Base-by-base conservation (phyloP, 2,797 vertebrate species). In the Cetoscarus ocellatus region DNA sequence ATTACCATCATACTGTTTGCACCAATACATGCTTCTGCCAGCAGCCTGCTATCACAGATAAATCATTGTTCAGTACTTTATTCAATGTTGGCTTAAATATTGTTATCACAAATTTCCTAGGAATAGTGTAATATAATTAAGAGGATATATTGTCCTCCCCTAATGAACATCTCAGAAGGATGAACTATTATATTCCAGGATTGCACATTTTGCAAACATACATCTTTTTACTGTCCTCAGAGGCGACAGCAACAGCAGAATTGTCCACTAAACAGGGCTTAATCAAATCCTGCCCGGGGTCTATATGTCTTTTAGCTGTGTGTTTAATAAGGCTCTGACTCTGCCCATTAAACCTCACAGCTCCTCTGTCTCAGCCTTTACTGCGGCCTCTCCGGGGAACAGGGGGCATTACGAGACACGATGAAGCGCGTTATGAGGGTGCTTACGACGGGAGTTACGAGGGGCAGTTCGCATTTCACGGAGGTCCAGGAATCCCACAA, bases 381-480 rank as follows among this genome's bases (percentile, higher is more conserved):
- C 87, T 88, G 89, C 73, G 60, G 81, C 85, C 90, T 89, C 91
- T 84, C 86, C 63, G 50, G 88, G 86, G 86, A 78, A 82, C 72
- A 80, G 71, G 71, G 86, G 85, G 88, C 87, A 77, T 90, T 90
- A 92, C 70, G 86, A 92, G 89, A 78, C 89, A 89, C 84, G 82
- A 74, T 86, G 91, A 85, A 86, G 88, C 88, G 81, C 86, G 79
- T 93, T 92, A 92, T 70, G 83, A 91, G 91, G 79, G 77, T 65
- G 89, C 90, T 93, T 93, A 93, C 69, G 86, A 78, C 63, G 11
- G 73, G 74, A 87, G 87, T 92, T 93, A 93, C 77, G 90, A 91
- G 93, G 88, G 87, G 91, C 89, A 91, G 92, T 93, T 89, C 87
- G 80, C 93, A 89, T 95, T 95, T 94, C 93, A 95, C 56, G 91